Conservation (phyloP, 2,113 vertebrate genomes). For the Misgurnus mizolepis region DNA sequence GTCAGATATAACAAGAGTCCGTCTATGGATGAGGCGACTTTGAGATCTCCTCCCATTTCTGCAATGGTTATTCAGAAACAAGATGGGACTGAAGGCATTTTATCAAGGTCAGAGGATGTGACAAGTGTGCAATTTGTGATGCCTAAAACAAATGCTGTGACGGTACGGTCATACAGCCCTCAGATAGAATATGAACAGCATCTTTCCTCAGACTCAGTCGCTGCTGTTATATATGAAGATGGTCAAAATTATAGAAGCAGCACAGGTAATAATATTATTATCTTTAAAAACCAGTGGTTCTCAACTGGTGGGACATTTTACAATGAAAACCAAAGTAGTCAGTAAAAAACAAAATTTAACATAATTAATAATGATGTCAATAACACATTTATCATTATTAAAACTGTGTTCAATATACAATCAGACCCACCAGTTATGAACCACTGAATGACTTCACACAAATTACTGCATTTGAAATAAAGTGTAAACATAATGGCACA, state of each 20-base stretch:
- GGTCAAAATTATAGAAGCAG: slow-evolving; percentile 26
- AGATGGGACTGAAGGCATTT: slow-evolving; percentile 12
- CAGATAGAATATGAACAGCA: slow-evolving; percentile 35
- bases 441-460: neutral
- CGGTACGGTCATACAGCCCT: slow-evolving; percentile 7
- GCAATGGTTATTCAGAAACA: slow-evolving; percentile 20
- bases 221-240: slow-evolving; percentile 18
- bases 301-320: neutral
- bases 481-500: neutral
- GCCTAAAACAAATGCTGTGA: slow-evolving; percentile 1
- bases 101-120: slow-evolving; percentile 19
- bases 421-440: neutral
- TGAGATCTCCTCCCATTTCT: slow-evolving; percentile 35
- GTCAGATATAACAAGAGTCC: slow-evolving; percentile 33
- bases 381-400: too few species aligned
- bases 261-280: slow-evolving; percentile 9
- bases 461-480: neutral
- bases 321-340: neutral
- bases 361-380: too few species aligned
- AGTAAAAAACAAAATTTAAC: neutral
- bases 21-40: slow-evolving; percentile 19
- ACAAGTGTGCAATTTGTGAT: slow-evolving; percentile 19
- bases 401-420: too few species aligned
- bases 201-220: slow-evolving; percentile 25
- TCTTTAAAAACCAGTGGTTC: neutral